Evolutionary conservation across 2,888 invertebrate species (phyloP).

Genomic region (Ophion ventricosus): DNA sequence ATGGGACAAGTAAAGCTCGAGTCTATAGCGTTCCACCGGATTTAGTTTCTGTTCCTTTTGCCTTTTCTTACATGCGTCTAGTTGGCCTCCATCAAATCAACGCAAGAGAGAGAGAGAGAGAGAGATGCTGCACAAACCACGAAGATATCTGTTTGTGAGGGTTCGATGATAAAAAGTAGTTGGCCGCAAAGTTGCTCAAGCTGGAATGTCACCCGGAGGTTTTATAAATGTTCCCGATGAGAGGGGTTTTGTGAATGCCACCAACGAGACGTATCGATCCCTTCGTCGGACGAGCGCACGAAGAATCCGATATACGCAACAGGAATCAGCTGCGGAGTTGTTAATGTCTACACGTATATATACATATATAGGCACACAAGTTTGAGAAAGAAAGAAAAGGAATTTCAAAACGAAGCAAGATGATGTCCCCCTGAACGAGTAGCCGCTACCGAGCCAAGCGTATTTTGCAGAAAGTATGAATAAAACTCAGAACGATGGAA

Average conservation of each 20-base stretch:
- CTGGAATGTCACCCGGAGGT: slow-evolving; percentile 61
- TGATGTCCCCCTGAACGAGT: slow-evolving; percentile 47
- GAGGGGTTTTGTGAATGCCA: slow-evolving; percentile 35
- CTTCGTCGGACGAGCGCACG: slow-evolving; percentile 26
- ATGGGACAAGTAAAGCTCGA: slow-evolving; percentile 35
- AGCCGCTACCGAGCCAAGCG: slow-evolving; percentile 56
- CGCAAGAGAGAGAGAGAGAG: slow-evolving; percentile 18
- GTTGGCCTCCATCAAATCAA: slow-evolving; percentile 37
- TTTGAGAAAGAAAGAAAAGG: slow-evolving; percentile 17
- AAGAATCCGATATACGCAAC: slow-evolving; percentile 61
- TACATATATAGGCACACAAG: slow-evolving; percentile 25
- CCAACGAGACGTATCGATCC: slow-evolving; percentile 29
- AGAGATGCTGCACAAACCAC: slow-evolving; percentile 1
- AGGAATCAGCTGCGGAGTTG: slow-evolving; percentile 56
- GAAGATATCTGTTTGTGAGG: slow-evolving; percentile 46
- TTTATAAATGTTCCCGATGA: slow-evolving; percentile 32
- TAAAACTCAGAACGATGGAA: slow-evolving; percentile 68
- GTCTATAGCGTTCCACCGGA: neutral
- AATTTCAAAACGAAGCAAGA: slow-evolving; percentile 43
- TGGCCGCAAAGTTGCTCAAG: slow-evolving; percentile 56
- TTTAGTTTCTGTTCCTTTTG: slow-evolving; percentile 19
- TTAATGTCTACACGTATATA: slow-evolving; percentile 13
- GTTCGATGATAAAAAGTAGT: slow-evolving; percentile 62
- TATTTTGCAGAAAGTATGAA: slow-evolving; percentile 70
- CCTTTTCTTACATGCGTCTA: slow-evolving; percentile 10